Base-by-base conservation (phyloP, 2,888 invertebrate species). In the Limenitis camilla region DNA sequence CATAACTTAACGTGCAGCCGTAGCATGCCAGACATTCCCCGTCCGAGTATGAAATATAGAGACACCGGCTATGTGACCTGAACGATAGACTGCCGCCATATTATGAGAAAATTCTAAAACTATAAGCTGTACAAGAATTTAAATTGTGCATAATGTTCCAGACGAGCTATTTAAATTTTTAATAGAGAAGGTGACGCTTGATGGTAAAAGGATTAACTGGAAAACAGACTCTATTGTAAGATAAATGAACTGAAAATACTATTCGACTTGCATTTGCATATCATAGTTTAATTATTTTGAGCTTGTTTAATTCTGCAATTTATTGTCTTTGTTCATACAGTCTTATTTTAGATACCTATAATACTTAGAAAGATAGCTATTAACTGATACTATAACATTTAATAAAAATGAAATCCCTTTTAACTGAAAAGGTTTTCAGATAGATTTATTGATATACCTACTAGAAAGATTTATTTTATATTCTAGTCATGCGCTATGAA, bases 11-110 rank as follows among this genome's bases (percentile, higher is more conserved):
- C 61, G 68, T 62, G 65, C 58, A 64, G 60, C 57, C 67, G 65
- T 71, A 66, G 76, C 78, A 66, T 74, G 71, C 78, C 76, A 53
- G 55, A 60, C 73, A 78, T 81, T 74, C 80, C 61, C 38, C 62
- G 63, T 53, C 63, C 63, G 65, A 72, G 68, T 72, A 76, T 80
- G 78, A 80, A 79, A 77, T 80, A 78, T 79, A 71, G 67, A 68
- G 69, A 62, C 69, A 67, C 65, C 61, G 63, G 60, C 63, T 68
- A 67, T 72, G 65, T 63, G 72, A 69, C 68, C 61, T 66, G 56
- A 58, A 59, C 61, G 63, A 60, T 55, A 61, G 58, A 56, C 58
- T 65, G 63, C 52, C 55, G 53, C 55, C 53, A 55, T 59, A 55
- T 56, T 70, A 71, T 64, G 64, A 64, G 65, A 61, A 67, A 69